These are phyloP conservation scores for Falco berigora DNA, from an alignment of 2,797 vertebrate genomes.

Conservation along the genomic window DNA sequence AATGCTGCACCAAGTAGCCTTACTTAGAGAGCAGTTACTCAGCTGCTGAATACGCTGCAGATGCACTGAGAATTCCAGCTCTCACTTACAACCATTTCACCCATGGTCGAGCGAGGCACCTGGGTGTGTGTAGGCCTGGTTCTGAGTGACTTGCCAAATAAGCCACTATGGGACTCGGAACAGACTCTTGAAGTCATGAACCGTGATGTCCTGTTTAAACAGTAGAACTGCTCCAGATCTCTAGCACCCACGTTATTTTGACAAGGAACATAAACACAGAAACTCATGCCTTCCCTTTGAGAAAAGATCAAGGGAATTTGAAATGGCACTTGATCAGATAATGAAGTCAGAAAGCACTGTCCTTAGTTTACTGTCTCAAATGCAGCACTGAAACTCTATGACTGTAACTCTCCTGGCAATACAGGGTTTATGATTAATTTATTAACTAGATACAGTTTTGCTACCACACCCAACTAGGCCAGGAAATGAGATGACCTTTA, in stretches of 20 bases:
- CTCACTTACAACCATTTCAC: background rate
- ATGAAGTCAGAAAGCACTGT: background rate
- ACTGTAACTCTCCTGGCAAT: background rate
- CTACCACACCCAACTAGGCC: background rate
- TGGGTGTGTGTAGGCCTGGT: accelerated
- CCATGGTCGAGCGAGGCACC: accelerated
- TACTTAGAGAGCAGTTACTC: background rate
- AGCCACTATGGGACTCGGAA: background rate
- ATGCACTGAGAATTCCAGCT: background rate
- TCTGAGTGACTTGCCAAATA: background rate
- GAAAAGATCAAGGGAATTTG: background rate
- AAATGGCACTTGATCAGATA: background rate
- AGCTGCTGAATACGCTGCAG: background rate
- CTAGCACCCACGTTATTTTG: background rate
- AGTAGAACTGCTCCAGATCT: background rate
- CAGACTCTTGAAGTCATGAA: background rate
- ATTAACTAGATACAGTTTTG: background rate
- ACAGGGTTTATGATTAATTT: background rate
- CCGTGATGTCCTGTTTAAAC: background rate
- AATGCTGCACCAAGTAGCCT: background rate
- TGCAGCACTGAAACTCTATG: background rate
- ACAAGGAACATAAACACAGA: background rate
- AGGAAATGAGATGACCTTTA: background rate
- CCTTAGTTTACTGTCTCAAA: background rate
- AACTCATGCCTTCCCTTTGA: background rate